Evolutionary conservation across 2,888 invertebrate genomes (phyloP).

Genomic region (Phaonia tiefii): DNA sequence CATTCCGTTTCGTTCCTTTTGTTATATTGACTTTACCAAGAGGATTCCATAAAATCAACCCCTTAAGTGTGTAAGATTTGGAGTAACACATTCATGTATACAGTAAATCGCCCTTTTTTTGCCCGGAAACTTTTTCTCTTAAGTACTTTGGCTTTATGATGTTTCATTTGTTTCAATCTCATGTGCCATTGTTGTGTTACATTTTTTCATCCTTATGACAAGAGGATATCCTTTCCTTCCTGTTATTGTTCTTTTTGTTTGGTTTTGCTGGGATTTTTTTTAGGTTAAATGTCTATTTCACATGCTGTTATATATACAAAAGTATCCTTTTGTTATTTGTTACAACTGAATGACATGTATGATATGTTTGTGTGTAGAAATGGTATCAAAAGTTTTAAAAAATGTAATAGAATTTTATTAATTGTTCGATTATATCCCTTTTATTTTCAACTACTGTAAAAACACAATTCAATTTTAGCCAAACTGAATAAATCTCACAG

Average conservation of each 20-base stretch:
- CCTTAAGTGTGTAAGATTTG: slow-evolving; percentile 54
- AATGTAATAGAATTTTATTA: neutral
- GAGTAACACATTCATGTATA: neutral
- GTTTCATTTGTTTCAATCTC: slow-evolving; percentile 40
- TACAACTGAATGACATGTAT: no score
- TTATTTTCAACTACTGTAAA: no score
- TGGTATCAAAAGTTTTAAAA: neutral
- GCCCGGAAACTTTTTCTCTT: slow-evolving; percentile 42
- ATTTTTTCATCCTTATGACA: slow-evolving; percentile 21
- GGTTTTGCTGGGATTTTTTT: slow-evolving; percentile 40
- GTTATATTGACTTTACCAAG: neutral
- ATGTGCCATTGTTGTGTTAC: slow-evolving; percentile 28
- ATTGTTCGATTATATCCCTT: no score
- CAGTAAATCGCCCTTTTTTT: neutral
- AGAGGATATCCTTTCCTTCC: slow-evolving; percentile 32
- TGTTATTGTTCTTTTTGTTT: neutral
- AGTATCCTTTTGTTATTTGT: no score
- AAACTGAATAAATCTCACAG: no score
- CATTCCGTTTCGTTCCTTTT: slow-evolving; percentile 18
- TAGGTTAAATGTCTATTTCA: slow-evolving; percentile 53
- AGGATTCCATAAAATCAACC: slow-evolving; percentile 48
- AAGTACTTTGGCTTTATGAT: slow-evolving; percentile 61
- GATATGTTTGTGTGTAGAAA: neutral
- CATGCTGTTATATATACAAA: slow-evolving; percentile 4
- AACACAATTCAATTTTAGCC: no score